Evolutionary conservation across 2,113 vertebrate species (phyloP).

Genomic region (Vulpes vulpes): DNA sequence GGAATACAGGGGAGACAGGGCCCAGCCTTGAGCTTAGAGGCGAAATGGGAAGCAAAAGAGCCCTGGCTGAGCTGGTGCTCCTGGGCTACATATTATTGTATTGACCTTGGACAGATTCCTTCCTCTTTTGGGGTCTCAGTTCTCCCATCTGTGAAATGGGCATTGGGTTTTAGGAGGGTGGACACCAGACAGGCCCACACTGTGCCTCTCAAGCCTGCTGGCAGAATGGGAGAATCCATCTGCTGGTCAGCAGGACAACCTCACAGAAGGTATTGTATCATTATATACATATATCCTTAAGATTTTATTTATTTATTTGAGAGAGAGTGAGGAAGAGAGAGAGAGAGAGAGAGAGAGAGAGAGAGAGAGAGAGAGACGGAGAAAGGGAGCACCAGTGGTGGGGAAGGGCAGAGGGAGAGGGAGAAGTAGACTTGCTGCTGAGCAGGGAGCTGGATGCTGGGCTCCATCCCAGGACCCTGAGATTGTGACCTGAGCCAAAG

Average conservation of each 20-base stretch:
- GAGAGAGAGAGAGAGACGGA: too few species aligned
- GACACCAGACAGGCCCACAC: background rate
- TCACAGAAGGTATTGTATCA: background rate
- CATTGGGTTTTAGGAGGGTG: background rate
- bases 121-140: background rate
- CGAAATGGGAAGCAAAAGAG: background rate
- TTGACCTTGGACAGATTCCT: background rate
- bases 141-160: background rate
- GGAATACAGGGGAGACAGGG: background rate
- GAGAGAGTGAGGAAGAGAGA: too few species aligned
- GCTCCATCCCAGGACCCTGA: too few species aligned
- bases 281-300: too few species aligned
- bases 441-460: too few species aligned
- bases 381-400: too few species aligned
- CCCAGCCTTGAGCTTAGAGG: background rate
- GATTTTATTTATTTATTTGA: too few species aligned
- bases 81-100: background rate
- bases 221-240: background rate
- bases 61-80: background rate
- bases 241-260: background rate
- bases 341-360: too few species aligned
- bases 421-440: too few species aligned
- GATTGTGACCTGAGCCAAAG: too few species aligned
- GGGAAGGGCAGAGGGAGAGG: too few species aligned
- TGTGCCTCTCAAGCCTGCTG: rapidly evolving